Base-by-base conservation (phyloP, 2,888 invertebrate species). In the Dromius quadrimaculatus region DNA sequence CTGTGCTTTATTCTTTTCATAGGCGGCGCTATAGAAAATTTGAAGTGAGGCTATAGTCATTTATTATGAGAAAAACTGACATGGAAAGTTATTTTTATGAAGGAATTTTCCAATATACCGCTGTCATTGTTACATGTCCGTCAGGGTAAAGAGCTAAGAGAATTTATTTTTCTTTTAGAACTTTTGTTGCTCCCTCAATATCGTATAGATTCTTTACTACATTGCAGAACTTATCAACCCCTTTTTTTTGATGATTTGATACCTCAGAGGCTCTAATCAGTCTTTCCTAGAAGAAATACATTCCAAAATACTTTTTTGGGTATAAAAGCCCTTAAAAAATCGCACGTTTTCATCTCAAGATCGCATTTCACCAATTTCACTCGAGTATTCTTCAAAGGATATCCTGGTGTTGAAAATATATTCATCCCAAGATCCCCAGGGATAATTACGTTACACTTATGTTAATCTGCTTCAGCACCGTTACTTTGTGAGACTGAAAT, bases 101-200 rank as follows among this genome's bases (percentile, higher is more conserved):
- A 64, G 64, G 64, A 64, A 64, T 64, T 64, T 64, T 41, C 64
- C 64, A 64, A 64, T 64, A 64, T 64, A 47, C 32, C 34, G 11
- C 34, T 34, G 50, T 34, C 34, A 64, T 64, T 64, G 50, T 64
- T 64, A 41, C 41, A 41, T 62, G 62, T 62, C 62, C 62, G 62
- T 62, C 62, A 62, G 15, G 6, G 9, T 47, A 47, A 47, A 20
- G 20, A 2, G 19, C 57, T 59, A 36, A n/a, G 59, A 36, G 45
- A 63, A 63, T 28, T 19, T 63, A 63, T 63, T 43, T 63, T 45
- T 20, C 50, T 45, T 64, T 50, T 64, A 34, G 36, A 50, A 47
- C 50, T 64, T 64, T 64, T 50, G 45, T 36, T 28, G 45, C 22
- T 41, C 13, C 13, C 38, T 59, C 61, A 23, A 62, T 62, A 36